Conservation (phyloP, 2,888 invertebrate species). For the Tetramorium bicarinatum region DNA sequence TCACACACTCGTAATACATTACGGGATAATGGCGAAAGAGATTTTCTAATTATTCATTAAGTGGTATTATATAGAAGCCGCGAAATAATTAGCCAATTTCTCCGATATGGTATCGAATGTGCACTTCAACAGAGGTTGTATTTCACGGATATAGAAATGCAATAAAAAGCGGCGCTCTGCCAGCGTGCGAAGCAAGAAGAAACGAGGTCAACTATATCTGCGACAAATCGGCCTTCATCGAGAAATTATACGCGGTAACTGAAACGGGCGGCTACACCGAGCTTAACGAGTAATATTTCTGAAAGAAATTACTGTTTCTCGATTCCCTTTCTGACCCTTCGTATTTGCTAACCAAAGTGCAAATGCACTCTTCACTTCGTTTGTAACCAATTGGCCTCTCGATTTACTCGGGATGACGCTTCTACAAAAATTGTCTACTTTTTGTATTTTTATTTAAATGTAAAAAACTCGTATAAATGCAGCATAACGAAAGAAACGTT, state of each 20-base stretch:
- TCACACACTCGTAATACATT: background rate
- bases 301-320: constrained; percentile 47
- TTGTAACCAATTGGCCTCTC: background rate
- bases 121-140: constrained; percentile 8
- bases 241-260: constrained; percentile 61
- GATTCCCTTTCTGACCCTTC: constrained; percentile 33
- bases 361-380: background rate
- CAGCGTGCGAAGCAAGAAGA: constrained; percentile 73
- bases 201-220: constrained; percentile 75
- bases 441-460: constrained; percentile 12
- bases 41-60: constrained; percentile 36
- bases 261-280: constrained; percentile 42
- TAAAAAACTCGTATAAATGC: background rate
- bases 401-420: background rate
- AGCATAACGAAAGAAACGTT: background rate
- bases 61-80: background rate
- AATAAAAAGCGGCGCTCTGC: constrained; percentile 74
- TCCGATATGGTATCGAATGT: constrained; percentile 9
- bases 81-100: constrained; percentile 45
- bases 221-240: constrained; percentile 75
- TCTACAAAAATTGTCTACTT: background rate
- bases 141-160: constrained; percentile 69
- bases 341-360: background rate
- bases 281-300: constrained; percentile 44
- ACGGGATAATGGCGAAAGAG: background rate